Conservation (phyloP, 2,797 vertebrate genomes). For the Graptemys geographica region DNA sequence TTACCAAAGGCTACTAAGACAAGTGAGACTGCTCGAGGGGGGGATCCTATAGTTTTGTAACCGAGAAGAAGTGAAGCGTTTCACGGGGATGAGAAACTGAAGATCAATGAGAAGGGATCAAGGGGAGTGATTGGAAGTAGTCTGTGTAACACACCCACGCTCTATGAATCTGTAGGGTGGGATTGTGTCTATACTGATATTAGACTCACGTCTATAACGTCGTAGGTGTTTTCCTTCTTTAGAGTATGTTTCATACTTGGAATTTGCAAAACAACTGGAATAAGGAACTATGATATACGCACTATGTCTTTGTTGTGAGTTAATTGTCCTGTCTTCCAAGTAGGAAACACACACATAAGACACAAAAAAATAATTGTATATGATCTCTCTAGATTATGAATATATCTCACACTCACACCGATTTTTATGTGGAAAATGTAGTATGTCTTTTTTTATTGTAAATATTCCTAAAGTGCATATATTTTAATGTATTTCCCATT, state of each 20-base stretch:
- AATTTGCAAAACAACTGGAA: neutral
- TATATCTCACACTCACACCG: too few relatives aligned
- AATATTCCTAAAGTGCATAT: neutral
- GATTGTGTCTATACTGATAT: neutral
- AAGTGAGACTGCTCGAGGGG: neutral
- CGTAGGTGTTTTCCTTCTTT: neutral
- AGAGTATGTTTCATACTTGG: neutral
- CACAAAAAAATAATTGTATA: neutral
- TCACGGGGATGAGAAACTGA: neutral
- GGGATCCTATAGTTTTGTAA: neutral
- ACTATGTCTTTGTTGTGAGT: neutral
- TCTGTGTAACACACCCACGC: too few relatives aligned
- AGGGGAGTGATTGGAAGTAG: neutral
- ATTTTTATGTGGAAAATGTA: neutral
- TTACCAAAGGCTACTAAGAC: conserved; percentile 48
- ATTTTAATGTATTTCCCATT: neutral
- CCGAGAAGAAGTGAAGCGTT: neutral
- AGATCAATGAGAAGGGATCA: neutral
- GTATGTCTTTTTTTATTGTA: neutral
- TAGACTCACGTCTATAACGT: too few relatives aligned
- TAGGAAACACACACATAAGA: neutral
- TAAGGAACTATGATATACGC: neutral
- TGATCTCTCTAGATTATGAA: too few relatives aligned
- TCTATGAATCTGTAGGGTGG: neutral
- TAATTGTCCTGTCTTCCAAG: neutral